phyloP scores from a whole-genome alignment of 2,797 vertebrate species.

The Melanotaenia parkinsoni region DNA sequence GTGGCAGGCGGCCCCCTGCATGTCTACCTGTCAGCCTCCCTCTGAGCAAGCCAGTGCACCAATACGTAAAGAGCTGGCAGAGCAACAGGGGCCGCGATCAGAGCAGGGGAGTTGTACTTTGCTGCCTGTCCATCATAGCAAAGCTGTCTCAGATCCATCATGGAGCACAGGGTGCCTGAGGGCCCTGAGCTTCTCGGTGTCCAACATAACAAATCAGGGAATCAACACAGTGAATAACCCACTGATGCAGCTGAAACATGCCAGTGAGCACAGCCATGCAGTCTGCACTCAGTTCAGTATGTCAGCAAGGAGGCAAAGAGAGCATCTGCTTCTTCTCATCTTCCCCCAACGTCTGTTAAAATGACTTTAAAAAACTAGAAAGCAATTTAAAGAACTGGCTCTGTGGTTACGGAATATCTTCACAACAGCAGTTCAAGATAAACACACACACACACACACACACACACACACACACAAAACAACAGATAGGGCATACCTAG shows the following conservation, averaged over 20 bases:
- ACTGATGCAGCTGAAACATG: conserved; percentile 28
- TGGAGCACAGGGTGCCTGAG: conserved; percentile 39
- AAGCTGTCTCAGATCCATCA: conserved; percentile 57
- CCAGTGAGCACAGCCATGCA: conserved; percentile 18
- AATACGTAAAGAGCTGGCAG: conserved; percentile 47
- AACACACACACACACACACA: no score
- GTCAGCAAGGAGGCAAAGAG: background rate
- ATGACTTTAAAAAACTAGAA: background rate
- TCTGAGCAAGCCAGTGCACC: conserved; percentile 46
- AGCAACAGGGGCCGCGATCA: conserved; percentile 42
- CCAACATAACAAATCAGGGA: conserved; percentile 61
- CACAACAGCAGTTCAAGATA: no score
- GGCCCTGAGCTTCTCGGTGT: conserved; percentile 22
- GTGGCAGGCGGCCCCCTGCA: conserved; percentile 46
- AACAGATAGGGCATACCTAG: no score
- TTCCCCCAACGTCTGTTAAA: background rate
- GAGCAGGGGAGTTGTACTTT: conserved; percentile 28
- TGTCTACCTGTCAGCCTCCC: conserved; percentile 69
- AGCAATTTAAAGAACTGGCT: background rate
- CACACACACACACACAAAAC: no score
- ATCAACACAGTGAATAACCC: conserved; percentile 23
- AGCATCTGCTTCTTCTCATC: background rate
- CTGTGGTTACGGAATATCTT: no score
- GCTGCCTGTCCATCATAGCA: conserved; percentile 61
- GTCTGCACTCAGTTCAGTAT: conserved; percentile 9